Conservation (phyloP, 2,113 vertebrate genomes). For the Phyllostomus discolor region DNA sequence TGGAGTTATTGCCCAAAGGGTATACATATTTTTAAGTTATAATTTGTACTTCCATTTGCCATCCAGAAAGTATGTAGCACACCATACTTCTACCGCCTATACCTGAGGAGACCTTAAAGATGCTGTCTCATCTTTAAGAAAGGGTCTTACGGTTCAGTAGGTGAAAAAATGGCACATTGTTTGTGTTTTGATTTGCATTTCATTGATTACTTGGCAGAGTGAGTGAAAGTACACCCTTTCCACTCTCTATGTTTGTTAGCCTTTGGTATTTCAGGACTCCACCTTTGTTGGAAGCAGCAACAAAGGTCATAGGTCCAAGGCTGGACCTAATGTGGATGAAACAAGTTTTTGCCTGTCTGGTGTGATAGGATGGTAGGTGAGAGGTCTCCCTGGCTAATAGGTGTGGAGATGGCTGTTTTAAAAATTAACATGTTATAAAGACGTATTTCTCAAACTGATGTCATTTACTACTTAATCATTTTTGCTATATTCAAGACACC, state of each 20-base stretch:
- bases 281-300: not conserved
- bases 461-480: not conserved
- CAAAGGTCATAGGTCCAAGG: not conserved
- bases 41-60: not conserved
- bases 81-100: not conserved
- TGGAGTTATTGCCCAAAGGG: not conserved
- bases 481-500: not conserved
- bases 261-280: not conserved
- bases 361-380: not conserved
- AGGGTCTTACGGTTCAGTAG: not conserved
- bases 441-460: constrained; percentile 20
- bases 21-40: not conserved
- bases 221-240: not conserved
- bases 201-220: not conserved
- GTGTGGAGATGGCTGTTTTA: not conserved
- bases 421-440: not conserved
- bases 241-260: not conserved
- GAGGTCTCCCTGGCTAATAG: not conserved
- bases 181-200: constrained; percentile 1
- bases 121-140: not conserved
- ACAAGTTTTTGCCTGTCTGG: not conserved
- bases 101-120: not conserved
- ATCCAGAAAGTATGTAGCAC: not conserved
- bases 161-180: not conserved
- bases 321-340: not conserved